phyloP scores from a whole-genome alignment of 2,113 vertebrate genomes.

The Microcebus tavaratra region DNA sequence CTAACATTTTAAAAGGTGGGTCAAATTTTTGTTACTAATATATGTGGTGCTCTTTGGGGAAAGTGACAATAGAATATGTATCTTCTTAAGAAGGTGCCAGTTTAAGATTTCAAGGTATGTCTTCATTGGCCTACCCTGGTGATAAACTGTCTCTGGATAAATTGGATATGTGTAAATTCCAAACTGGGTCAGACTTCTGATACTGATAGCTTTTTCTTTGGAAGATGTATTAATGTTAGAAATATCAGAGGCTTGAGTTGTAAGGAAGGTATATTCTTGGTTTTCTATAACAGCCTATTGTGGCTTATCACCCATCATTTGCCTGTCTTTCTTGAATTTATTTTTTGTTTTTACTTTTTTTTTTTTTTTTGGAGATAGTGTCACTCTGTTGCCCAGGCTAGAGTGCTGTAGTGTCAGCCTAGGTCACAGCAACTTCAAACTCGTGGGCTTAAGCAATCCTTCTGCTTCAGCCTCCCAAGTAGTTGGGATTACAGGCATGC shows the following conservation, averaged over 20 bases:
- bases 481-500: too few species aligned
- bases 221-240: neutral
- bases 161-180: neutral
- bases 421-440: too few species aligned
- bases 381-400: too few species aligned
- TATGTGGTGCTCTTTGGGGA: neutral
- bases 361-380: too few species aligned
- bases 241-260: neutral
- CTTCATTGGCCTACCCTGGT: neutral
- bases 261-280: neutral
- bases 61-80: neutral
- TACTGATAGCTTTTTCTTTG: neutral
- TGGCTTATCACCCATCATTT: neutral
- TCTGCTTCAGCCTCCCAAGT: too few species aligned
- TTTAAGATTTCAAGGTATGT: neutral
- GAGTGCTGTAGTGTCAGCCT: too few species aligned
- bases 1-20: neutral
- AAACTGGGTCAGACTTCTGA: neutral
- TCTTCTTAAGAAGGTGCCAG: neutral
- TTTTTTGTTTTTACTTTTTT: neutral
- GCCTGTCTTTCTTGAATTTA: neutral
- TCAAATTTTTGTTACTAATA: neutral
- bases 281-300: neutral
- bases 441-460: too few species aligned
- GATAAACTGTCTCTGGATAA: neutral